Evolutionary conservation across 92 coral and sea anemone genomes (phyloP).

Genomic region (Palythoa heliodiscus): DNA sequence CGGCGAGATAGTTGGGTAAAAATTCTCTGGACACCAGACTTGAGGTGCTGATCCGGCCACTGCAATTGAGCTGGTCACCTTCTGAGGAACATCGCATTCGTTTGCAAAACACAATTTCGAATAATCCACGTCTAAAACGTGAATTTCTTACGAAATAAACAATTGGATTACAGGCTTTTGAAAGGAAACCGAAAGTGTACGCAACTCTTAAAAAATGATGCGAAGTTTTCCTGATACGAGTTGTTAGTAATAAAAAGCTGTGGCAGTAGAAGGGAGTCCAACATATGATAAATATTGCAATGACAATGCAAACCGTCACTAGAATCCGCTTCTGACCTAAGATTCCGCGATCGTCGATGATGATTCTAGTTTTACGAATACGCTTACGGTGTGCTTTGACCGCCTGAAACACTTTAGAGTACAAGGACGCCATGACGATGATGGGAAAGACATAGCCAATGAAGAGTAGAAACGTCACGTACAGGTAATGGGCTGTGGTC

Average conservation of each 20-base stretch:
- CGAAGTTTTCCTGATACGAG: constrained; percentile 21
- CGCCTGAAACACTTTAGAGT: constrained; percentile 53
- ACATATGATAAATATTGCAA: constrained; percentile 57
- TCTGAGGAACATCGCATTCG: constrained; percentile 44
- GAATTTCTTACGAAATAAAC: constrained; percentile 70
- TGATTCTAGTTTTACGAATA: constrained; percentile 73
- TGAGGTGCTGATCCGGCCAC: constrained; percentile 26
- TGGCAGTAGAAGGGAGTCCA: constrained; percentile 80
- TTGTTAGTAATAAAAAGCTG: constrained; percentile 44
- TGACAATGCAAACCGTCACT: constrained; percentile 62
- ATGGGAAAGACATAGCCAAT: constrained; percentile 61
- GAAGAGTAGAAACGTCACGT: constrained; percentile 49
- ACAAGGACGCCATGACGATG: constrained; percentile 47
- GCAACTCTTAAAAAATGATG: constrained; percentile 56
- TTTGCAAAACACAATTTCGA: constrained; percentile 65
- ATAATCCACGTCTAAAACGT: constrained; percentile 77
- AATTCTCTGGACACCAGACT: constrained; percentile 28
- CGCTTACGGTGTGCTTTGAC: constrained; percentile 61
- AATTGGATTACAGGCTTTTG: constrained; percentile 67
- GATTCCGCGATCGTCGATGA: constrained; percentile 81
- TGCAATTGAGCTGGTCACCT: constrained; percentile 20
- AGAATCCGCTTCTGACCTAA: constrained; percentile 73
- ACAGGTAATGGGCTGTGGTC: constrained; percentile 36
- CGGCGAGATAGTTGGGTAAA: constrained; percentile 70
- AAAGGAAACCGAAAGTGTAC: constrained; percentile 68